Conservation (phyloP, 2,113 vertebrate genomes). For the Daboia siamensis region DNA sequence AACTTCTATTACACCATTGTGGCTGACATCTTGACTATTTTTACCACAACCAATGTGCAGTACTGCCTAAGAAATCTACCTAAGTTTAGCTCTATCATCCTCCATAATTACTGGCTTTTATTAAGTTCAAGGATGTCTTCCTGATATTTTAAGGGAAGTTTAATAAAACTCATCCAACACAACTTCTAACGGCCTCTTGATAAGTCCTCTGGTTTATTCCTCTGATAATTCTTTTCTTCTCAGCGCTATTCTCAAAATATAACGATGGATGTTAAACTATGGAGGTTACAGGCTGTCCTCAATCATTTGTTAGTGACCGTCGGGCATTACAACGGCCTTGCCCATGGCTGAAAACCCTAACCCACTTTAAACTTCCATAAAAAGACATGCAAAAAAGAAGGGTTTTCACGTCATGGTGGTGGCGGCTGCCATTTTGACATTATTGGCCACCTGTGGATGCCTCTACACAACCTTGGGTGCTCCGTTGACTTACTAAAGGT, state of each 20-base stretch:
- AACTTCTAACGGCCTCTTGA: background rate
- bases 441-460: background rate
- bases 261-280: background rate
- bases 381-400: background rate
- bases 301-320: too few relatives aligned
- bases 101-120: background rate
- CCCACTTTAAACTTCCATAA: background rate
- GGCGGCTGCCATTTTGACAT: background rate
- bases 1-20: too few relatives aligned
- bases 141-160: background rate
- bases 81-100: background rate
- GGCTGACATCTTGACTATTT: too few relatives aligned
- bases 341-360: background rate
- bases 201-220: too few relatives aligned
- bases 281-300: background rate
- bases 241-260: background rate
- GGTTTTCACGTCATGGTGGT: background rate
- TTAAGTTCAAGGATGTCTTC: background rate
- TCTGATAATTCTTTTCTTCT: background rate
- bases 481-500: constrained; percentile 75
- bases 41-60: too few relatives aligned
- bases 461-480: background rate
- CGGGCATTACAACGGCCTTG: too few relatives aligned
- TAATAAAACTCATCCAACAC: background rate
- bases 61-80: too few relatives aligned